Percentiles rank a stretch among this genome's conserved stretches.
Conservation (phyloP, 2,888 invertebrate species). For the Cosmorhoe ocellata region DNA sequence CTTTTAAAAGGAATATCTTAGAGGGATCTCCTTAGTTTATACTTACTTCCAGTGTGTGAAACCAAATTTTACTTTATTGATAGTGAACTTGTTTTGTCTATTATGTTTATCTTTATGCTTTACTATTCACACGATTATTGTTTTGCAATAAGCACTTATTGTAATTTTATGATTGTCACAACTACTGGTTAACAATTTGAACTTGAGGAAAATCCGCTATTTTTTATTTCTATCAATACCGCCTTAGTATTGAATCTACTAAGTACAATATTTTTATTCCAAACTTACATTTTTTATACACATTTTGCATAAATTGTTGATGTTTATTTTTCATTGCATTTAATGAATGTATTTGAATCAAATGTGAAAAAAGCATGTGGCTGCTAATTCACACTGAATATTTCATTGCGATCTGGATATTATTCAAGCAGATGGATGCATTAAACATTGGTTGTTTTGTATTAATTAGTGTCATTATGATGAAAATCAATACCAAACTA, state of each 20-base stretch:
- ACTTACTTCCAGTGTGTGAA: constrained; percentile 44
- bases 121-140: neutral
- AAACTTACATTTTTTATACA: too few relatives aligned
- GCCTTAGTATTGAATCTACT: too few relatives aligned
- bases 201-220: constrained; percentile 3
- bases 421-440: constrained; percentile 51
- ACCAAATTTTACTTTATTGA: constrained; percentile 38
- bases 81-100: constrained; percentile 31
- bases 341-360: too few relatives aligned
- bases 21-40: constrained; percentile 46
- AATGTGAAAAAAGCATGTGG: constrained; percentile 32
- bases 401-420: constrained; percentile 67
- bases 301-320: too few relatives aligned
- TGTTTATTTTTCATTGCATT: too few relatives aligned
- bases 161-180: constrained; percentile 7
- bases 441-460: constrained; percentile 16
- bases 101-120: constrained; percentile 21
- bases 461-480: constrained; percentile 5
- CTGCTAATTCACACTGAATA: constrained; percentile 70
- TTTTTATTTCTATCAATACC: too few relatives aligned
- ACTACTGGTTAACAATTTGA: constrained; percentile 19
- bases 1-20: constrained; percentile 60
- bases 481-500: neutral
- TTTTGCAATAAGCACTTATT: constrained; percentile 6
- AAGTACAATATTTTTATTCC: too few relatives aligned